Evolutionary conservation across 2,888 invertebrate genomes (phyloP).

Genomic region (Leptopterna dolabrata): DNA sequence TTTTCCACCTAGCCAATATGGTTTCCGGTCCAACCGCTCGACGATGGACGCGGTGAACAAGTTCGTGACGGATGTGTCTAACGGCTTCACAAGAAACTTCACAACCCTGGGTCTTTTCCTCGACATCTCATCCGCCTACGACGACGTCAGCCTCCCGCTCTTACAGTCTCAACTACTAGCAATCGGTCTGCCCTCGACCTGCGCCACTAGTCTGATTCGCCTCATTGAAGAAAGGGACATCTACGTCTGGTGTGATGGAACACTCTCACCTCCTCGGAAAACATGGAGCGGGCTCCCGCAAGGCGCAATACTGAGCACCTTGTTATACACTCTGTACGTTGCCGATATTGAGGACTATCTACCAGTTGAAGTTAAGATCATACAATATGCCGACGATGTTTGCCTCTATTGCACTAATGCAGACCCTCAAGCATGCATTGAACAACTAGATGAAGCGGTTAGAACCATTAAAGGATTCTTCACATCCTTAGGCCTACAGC

Average conservation of each 20-base stretch:
- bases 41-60: background rate
- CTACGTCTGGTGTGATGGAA: background rate
- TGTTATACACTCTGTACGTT: background rate
- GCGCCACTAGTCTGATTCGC: background rate
- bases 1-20: conserved; percentile 9
- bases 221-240: background rate
- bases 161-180: background rate
- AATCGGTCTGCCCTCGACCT: background rate
- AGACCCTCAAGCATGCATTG: background rate
- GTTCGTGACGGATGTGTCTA: background rate
- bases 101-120: conserved; percentile 20
- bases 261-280: background rate
- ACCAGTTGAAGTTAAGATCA: background rate
- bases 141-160: background rate
- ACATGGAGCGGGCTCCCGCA: background rate
- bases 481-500: background rate
- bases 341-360: conserved; percentile 6
- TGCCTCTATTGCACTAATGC: background rate
- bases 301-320: background rate
- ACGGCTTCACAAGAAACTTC: background rate
- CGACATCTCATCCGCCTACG: conserved; percentile 23
- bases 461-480: background rate
- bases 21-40: conserved; percentile 14
- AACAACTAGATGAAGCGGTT: background rate
- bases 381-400: conserved; percentile 25